Evolutionary conservation across 2,797 vertebrate species (phyloP).

Genomic region (Esox masquinongy): DNA sequence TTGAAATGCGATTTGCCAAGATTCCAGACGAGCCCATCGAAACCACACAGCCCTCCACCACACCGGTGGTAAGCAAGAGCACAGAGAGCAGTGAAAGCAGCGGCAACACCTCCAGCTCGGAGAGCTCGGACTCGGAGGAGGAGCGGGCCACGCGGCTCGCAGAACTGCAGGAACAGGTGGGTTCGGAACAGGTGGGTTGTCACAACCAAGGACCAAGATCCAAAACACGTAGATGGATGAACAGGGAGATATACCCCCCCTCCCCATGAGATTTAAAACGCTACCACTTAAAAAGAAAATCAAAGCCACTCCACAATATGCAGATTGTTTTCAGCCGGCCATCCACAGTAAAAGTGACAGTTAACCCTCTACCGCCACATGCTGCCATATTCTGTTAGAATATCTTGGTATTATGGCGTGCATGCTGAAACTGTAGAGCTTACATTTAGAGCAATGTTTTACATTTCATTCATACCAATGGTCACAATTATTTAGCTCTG

Average conservation of each 20-base stretch:
- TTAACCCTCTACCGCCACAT: constrained; percentile 59
- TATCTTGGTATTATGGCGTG: neutral
- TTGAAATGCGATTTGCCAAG: constrained; percentile 97
- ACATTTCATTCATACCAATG: constrained; percentile 4
- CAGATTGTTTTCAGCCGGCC: neutral
- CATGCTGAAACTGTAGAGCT: constrained; percentile 8
- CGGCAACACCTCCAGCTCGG: constrained; percentile 90
- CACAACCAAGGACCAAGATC: constrained; percentile 43
- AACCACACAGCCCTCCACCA: constrained; percentile 74
- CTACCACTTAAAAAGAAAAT: neutral
- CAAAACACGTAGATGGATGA: constrained; percentile 45
- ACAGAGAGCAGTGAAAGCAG: constrained; percentile 94
- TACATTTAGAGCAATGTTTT: constrained; percentile 5
- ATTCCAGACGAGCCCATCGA: constrained; percentile 94
- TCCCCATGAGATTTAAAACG: neutral
- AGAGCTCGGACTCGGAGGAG: constrained; percentile 95
- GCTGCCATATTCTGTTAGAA: constrained; percentile 29
- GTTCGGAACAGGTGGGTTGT: constrained; percentile 89
- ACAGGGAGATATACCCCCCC: constrained; percentile 17
- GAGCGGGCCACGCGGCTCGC: constrained; percentile 93
- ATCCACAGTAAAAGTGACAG: constrained; percentile 33
- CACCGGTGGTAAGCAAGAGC: constrained; percentile 89
- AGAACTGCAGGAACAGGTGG: constrained; percentile 97
- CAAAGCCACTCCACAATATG: neutral
- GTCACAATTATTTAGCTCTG: constrained; percentile 1